Evolutionary conservation across 2,797 vertebrate species (phyloP), one percentile per base, ranked within the genome.

Genomic region (Silurus aristotelis): DNA sequence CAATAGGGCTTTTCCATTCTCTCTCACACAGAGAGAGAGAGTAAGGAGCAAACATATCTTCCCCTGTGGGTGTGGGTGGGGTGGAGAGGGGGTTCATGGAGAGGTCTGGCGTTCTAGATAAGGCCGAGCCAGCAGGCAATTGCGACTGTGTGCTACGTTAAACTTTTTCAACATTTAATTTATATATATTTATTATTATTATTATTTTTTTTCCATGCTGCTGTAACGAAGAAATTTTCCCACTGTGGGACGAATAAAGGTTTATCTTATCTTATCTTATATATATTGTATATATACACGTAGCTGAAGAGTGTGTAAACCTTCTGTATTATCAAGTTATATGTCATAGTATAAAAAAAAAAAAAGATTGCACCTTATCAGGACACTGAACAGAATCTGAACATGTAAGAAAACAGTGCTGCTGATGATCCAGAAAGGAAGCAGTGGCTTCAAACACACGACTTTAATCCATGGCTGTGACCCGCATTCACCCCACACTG

Each of bases 31-130:
- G 48, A 52, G 48, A 48, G 48, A 52, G 48, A 52, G 48, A 31
- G 31, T 31, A 31, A 31, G 31, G 56, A 56, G 61, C 2, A 48
- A 58, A 17, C 22, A 5, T 58, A 6, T 72, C 58, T 64, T 27
- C 38, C 43, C 48, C 20, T 61, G 64, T 10, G 22, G 56, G 84
- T 82, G 78, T 73, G 78, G 55, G 79, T 81, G 84, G 60, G 73
- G 19, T 43, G 61, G 52, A n/a, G 43, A 71, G 14, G 64, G 52
- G 66, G 31, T 31, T 27, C 22, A 25, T 7, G n/a, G 20, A 38
- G 60, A 66, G 60, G 68, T 61, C 76, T 80, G 66, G 17, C 4
- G 27, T 68, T 72, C 27, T 6, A 71, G 63, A 70, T 70, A 80
- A 85, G 55, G n/a, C 31, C 3, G 9, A 56, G 31, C 14, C 52